These are phyloP conservation scores for Capitella teleta DNA, from an alignment of 1,140 invertebrate genomes.

Conservation along the genomic window DNA sequence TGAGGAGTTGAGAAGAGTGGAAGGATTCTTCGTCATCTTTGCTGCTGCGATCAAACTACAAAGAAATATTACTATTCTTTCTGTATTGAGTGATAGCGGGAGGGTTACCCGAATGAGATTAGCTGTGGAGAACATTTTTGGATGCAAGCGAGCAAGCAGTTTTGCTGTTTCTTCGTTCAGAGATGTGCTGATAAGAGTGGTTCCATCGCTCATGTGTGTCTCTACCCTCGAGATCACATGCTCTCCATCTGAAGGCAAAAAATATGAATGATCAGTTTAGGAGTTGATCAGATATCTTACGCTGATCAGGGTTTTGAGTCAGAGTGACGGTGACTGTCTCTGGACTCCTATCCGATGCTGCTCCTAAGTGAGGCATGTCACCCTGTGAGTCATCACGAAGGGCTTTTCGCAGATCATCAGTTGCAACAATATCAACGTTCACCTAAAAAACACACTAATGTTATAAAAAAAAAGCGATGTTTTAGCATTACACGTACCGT, in stretches of 20 bases:
- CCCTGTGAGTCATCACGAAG: slow-evolving; percentile 6
- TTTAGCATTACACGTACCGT: slow-evolving; percentile 16
- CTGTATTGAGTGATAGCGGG: too few species aligned
- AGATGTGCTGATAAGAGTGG: slow-evolving; percentile 30
- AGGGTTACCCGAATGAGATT: slow-evolving; percentile 28
- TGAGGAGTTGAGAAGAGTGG: too few species aligned
- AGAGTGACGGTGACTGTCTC: slow-evolving; percentile 39
- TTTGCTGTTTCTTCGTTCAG: slow-evolving; percentile 35
- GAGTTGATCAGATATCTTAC: slow-evolving; percentile 26
- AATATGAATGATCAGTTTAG: not conserved
- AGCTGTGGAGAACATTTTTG: slow-evolving; percentile 29
- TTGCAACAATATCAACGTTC: slow-evolving; percentile 25
- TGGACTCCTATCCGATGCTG: slow-evolving; percentile 15
- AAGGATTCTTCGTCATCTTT: too few species aligned
- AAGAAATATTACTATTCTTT: too few species aligned
- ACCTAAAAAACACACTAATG: slow-evolving; percentile 15
- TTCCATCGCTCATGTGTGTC: slow-evolving; percentile 37
- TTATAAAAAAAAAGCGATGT: not conserved
- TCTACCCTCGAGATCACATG: slow-evolving; percentile 38
- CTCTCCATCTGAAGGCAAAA: slow-evolving; percentile 25
- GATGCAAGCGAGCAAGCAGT: slow-evolving; percentile 30
- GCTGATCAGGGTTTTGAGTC: slow-evolving; percentile 34
- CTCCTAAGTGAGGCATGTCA: slow-evolving; percentile 11
- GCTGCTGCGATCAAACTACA: too few species aligned
- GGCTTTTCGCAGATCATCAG: slow-evolving; percentile 4